Conservation (phyloP, 2,888 invertebrate species). For the Drosophila paracracens region DNA sequence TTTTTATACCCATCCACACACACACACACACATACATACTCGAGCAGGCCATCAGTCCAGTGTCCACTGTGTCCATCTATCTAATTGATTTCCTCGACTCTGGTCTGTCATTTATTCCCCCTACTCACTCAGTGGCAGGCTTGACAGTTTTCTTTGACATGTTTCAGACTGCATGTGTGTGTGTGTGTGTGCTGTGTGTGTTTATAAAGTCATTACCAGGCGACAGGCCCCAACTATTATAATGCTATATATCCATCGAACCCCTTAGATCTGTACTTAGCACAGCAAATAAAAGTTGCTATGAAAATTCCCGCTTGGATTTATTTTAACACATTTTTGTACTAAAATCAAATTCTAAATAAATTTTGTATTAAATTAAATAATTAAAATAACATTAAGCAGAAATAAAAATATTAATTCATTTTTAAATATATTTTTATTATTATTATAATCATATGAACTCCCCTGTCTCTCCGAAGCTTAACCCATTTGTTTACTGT, state of each 20-base stretch:
- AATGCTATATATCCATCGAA: background rate
- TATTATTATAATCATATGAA: background rate
- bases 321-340: background rate
- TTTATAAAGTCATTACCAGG: constrained; percentile 74
- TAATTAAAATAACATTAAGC: background rate
- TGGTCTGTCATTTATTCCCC: constrained; percentile 1
- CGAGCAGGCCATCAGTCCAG: constrained; percentile 27
- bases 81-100: constrained; percentile 69
- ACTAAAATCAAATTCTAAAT: background rate
- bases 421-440: background rate
- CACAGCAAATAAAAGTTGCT: background rate
- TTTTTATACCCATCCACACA: constrained; percentile 28
- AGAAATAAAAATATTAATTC: background rate
- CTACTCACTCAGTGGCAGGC: constrained; percentile 12
- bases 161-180: constrained; percentile 16
- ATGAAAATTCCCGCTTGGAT: background rate
- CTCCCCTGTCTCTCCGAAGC: fast-evolving
- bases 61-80: constrained; percentile 48
- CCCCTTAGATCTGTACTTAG: background rate
- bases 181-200: constrained; percentile 47
- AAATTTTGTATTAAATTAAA: background rate
- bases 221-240: constrained; percentile 14
- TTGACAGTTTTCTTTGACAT: constrained; percentile 64
- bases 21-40: background rate
- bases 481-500: background rate